Evolutionary conservation across 2,888 invertebrate genomes (phyloP), one percentile per base, ranked within the genome.

Genomic region (Cordylochernes scorpioides): DNA sequence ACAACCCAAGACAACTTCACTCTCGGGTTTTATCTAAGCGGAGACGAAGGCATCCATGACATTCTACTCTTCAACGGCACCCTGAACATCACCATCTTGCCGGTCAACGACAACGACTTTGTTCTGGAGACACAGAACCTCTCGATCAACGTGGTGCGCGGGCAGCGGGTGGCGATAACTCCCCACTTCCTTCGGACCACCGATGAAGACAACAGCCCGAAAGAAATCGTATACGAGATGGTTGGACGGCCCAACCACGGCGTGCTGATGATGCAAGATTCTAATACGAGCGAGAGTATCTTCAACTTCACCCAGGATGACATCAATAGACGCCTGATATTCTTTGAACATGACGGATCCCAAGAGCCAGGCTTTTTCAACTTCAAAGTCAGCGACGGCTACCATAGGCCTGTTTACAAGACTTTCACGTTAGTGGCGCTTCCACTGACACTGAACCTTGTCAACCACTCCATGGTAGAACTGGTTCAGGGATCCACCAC

Each of bases 21-120:
- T 12, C 68, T 80, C 55, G 67, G 74, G 0, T 54, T 78, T 2
- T 72, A 67, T 43, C 54, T 78, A 25, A 21, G 28, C 6, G 35
- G 36, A 13, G 32, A 34, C 5, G 31, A 39, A 15, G 17, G 71
- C 71, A 1, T 72, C 29, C 25, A 72, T 38, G 61, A 62, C 39
- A 61, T 74, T 7, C 60, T 70, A 25, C 57, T 84, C 0, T 74
- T 75, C 47, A 82, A 82, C 48, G 61, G 74, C 9, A 71, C 72
- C 4, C 65, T 86, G 34, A 67, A 70, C 1, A 68, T 88, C 5
- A 61, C 62, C 4, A 64, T 88, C n/a, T 61, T 63, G 38, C 80
- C 86, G 2, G 67, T 86, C 3, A 88, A 91, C 50, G 88, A 91
- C 54, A 72, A 84, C 47, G 71, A 72, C 0, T 86, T 86, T 48